Base-by-base conservation (phyloP, 2,113 vertebrate genomes). In the Stigmatopora nigra region DNA sequence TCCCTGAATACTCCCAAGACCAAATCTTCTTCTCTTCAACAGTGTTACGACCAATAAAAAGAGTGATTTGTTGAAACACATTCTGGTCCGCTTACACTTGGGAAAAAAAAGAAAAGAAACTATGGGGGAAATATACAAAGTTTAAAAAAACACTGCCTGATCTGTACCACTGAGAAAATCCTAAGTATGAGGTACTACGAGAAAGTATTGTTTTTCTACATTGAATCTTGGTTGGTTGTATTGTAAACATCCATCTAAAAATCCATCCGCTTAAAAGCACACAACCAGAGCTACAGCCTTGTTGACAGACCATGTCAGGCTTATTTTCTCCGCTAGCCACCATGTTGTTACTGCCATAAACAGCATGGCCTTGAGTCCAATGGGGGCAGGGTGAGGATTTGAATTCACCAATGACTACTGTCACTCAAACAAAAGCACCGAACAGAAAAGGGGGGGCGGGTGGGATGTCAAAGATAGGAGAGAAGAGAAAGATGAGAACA, bases 381-480 rank as follows among this genome's bases (percentile, higher is more conserved):
- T 10, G 55, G 47, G 14, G 47, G 22, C 63, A 31, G 49, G 56
- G 67, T 56, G 71, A 38, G 59, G 49, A 61, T 83, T 73, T 76
- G 65, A 85, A 90, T 84, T 75, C 73, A 78, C 73, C 78, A 82
- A 82, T 82, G 73, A 71, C 72, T 73, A 69, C 77, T 55, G 52
- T 78, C 76, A 56, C 72, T 84, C 77, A 81, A 77, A 89, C 82
- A 88, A 88, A 88, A 84, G 84, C 77, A 57, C 35, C 61, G 67
- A 80, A 75, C 76, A 65, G 64, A 66, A 73, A 48, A 63, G 67
- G 74, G 79, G 52, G 51, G 51, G n/a, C 63, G 67, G 74, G 79
- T 20, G 51, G 51, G n/a, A 25, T 31, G 57, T 68, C 68, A 82
- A 69, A 74, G 63, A 80, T 63, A 57, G 67, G 61, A 60, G 51